These are phyloP conservation scores for Ectobius pallidus DNA, from an alignment of 2,888 invertebrate species.

Conservation along the genomic window DNA sequence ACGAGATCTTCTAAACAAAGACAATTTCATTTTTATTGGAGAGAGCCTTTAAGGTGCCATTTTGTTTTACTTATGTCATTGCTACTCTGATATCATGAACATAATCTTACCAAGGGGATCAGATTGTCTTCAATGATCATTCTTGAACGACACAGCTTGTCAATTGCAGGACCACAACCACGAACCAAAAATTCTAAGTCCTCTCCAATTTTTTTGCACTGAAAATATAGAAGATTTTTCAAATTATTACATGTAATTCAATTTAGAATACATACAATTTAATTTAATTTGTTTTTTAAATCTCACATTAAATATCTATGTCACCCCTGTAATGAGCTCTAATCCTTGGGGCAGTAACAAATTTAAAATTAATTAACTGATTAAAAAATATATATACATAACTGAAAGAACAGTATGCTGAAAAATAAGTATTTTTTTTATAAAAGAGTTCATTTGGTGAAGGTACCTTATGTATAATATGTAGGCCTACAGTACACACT, in stretches of 20 bases:
- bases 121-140: slow-evolving; percentile 5
- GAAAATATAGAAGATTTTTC: background rate
- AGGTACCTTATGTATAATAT: background rate
- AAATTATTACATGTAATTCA: background rate
- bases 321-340: background rate
- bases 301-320: background rate
- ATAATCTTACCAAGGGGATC: background rate
- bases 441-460: background rate
- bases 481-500: too few species aligned
- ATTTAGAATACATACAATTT: too few species aligned
- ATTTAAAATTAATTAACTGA: too few species aligned
- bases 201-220: background rate
- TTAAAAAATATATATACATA: background rate
- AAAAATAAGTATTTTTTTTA: background rate
- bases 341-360: background rate
- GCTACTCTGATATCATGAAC: too few species aligned
- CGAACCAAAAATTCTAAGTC: background rate
- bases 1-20: too few species aligned
- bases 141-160: slow-evolving; percentile 2
- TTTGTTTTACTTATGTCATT: too few species aligned
- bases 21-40: too few species aligned
- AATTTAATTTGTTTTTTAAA: too few species aligned
- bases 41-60: too few species aligned
- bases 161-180: slow-evolving; percentile 27
- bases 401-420: background rate